Percentiles rank a stretch among this genome's conserved stretches.
These are phyloP conservation scores for Argynnis bischoffii DNA, from an alignment of 2,888 invertebrate genomes.

Conservation along the genomic window DNA sequence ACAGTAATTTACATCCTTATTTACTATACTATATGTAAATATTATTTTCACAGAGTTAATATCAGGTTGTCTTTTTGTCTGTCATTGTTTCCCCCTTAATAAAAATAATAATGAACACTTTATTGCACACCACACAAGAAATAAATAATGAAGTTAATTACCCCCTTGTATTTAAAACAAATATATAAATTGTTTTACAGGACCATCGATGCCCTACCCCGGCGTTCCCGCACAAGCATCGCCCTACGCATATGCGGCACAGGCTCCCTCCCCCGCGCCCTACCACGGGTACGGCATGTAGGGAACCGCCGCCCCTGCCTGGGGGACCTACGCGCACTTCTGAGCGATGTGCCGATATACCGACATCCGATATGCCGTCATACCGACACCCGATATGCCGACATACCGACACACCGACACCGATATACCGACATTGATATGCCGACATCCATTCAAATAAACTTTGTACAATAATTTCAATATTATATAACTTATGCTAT, in stretches of 20 bases:
- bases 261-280: constrained; percentile 78
- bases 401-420: constrained; percentile 2
- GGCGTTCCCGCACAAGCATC: constrained; percentile 71
- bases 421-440: background rate
- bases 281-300: constrained; percentile 83
- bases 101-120: no score
- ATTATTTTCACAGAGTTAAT: background rate
- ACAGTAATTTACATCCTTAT: no score
- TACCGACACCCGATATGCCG: constrained; percentile 4
- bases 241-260: constrained; percentile 79
- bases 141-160: no score
- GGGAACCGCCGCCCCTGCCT: constrained; percentile 51
- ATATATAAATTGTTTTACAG: constrained; percentile 47
- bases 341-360: constrained; percentile 41
- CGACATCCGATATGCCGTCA: constrained; percentile 16
- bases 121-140: no score
- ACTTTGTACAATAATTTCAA: constrained; percentile 1
- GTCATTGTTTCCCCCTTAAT: no score
- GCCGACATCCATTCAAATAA: constrained; percentile 7
- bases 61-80: background rate
- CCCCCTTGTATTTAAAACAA: no score
- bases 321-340: constrained; percentile 51
- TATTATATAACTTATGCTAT: no score
- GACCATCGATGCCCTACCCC: constrained; percentile 77
- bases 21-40: background rate